Base-by-base conservation (phyloP, 2,113 vertebrate genomes). In the Tachysurus vachellii region DNA sequence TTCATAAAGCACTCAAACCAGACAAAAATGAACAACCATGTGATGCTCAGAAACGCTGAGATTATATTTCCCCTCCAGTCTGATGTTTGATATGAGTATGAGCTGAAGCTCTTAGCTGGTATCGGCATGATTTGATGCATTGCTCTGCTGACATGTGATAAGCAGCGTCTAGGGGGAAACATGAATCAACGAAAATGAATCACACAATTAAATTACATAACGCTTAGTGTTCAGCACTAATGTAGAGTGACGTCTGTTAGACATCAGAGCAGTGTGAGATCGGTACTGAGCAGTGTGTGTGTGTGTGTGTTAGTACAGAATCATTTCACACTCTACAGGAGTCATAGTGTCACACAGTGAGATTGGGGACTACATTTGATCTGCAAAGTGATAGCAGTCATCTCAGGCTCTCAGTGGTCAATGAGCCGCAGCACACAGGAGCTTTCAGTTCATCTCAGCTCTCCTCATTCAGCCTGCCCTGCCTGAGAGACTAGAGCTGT, bases 371-470 rank as follows among this genome's bases (percentile, higher is more conserved):
- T 80, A 26, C 88, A 90, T 76, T 90, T 90, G 92, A 92, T 92
- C 91, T 91, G 85, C 86, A 71, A 84, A 86, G 82, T 82, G 88
- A 89, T 62, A 83, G 90, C 88, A 87, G 88, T 83, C 85, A 91
- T 71, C 47, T 75, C 83, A 87, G 86, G 85, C 90, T 87, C 90
- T 94, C 89, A 91, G 91, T 85, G 89, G 79, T 82, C 91, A 93
- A 92, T 93, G 93, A 93, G 88, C 88, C 93, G 73, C 88, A 89
- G 89, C 88, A 73, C 42, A 59, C 76, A 87, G 88, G 87, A 87
- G 77, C 90, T 89, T 88, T 88, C 66, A 76, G 59, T 59, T 85
- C 79, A 81, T 86, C 73, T 31, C 56, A 31, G 11, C 64, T 36
- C 70, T 53, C 42, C 89, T 86, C 36, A 82, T 21, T 89, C 31